Conservation (phyloP, 2,113 vertebrate species). For the Sakesphorus luctuosus region DNA sequence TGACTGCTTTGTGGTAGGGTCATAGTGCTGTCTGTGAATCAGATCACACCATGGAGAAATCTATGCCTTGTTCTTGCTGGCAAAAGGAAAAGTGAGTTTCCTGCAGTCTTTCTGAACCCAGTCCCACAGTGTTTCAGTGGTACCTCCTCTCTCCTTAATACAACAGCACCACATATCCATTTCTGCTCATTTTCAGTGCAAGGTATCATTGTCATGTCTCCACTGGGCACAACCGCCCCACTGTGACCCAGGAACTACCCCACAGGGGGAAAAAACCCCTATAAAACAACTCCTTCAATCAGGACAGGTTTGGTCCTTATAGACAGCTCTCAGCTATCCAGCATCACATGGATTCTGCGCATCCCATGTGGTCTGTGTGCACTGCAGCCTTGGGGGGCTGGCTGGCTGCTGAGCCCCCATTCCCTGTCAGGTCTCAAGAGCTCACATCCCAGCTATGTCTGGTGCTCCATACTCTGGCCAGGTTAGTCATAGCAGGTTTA, state of each 20-base stretch:
- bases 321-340: not conserved
- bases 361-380: not conserved
- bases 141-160: not conserved
- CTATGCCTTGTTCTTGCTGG: not conserved
- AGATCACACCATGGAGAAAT: not conserved
- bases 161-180: not conserved
- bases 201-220: not conserved
- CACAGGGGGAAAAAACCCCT: fast-evolving
- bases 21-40: not conserved
- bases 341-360: not conserved
- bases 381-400: not conserved
- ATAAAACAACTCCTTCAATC: not conserved
- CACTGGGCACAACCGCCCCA: not conserved
- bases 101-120: not conserved
- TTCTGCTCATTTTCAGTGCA: not conserved
- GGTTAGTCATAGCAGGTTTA: not conserved
- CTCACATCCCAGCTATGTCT: not conserved
- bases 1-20: not conserved
- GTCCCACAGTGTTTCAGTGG: not conserved
- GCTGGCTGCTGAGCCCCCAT: not conserved
- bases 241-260: not conserved
- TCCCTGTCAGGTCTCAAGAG: not conserved
- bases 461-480: not conserved
- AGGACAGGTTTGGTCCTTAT: not conserved
- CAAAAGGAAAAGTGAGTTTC: not conserved